Percentiles rank a stretch among this genome's conserved stretches.
Conservation (phyloP, 2,113 vertebrate genomes). For the Sinosuthora webbiana region DNA sequence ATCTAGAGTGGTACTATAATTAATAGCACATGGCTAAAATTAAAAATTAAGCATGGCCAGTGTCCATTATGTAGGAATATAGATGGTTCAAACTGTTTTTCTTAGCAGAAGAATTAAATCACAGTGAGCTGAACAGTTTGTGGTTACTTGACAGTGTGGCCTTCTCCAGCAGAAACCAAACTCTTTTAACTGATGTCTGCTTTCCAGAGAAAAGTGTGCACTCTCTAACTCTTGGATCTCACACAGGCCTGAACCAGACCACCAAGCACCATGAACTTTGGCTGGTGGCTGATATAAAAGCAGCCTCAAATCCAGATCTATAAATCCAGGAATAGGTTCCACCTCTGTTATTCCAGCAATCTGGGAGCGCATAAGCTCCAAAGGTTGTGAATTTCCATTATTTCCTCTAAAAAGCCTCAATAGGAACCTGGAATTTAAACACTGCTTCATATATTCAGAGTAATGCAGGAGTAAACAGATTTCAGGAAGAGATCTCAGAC, state of each 20-base stretch:
- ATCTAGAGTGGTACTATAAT: not conserved
- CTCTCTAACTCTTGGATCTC: not conserved
- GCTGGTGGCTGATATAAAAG: not conserved
- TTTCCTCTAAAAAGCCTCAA: not conserved
- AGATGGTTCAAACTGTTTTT: not conserved
- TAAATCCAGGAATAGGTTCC: not conserved
- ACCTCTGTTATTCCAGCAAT: not conserved
- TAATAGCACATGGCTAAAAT: not conserved
- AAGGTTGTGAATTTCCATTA: not conserved
- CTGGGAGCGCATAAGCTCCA: not conserved
- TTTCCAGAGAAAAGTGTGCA: not conserved
- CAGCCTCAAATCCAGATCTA: not conserved
- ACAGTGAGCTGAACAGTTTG: not conserved
- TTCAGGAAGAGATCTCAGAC: not conserved
- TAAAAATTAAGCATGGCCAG: not conserved
- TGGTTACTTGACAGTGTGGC: not conserved
- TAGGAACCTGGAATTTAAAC: not conserved
- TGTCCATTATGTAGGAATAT: not conserved
- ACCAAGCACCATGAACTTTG: not conserved
- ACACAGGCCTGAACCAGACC: not conserved
- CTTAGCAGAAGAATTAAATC: conserved; percentile 3
- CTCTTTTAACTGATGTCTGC: not conserved
- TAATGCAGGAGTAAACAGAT: not conserved
- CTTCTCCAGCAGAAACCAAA: conserved; percentile 20
- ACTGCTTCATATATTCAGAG: not conserved